A percentile compares a stretch with the other conserved stretches of the same genome.
These are phyloP conservation scores for Ormyrus thymus DNA, from an alignment of 2,888 invertebrate genomes.

Conservation along the genomic window DNA sequence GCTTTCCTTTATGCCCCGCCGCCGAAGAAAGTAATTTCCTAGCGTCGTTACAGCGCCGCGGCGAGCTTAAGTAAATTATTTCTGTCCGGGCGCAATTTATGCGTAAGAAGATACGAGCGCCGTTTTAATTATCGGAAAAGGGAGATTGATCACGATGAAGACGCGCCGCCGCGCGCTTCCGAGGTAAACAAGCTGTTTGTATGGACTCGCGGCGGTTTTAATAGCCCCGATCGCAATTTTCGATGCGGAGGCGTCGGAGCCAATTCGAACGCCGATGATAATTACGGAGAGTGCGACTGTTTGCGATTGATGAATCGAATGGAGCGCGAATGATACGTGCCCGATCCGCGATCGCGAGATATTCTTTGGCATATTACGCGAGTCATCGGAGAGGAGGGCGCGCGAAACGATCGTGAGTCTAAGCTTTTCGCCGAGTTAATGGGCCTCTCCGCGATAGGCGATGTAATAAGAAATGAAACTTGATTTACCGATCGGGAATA, in stretches of 20 bases:
- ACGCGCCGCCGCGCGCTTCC: background rate
- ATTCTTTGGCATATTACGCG: background rate
- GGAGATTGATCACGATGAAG: constrained; percentile 23
- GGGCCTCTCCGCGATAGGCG: background rate
- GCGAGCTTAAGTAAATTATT: constrained; percentile 29
- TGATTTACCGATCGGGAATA: background rate
- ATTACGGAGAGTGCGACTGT: too few relatives aligned
- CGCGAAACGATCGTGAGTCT: constrained; percentile 24
- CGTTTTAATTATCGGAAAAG: constrained; percentile 36
- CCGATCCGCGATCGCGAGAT: background rate
- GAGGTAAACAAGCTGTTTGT: too few relatives aligned
- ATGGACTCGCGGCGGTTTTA: too few relatives aligned
- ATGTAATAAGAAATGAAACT: constrained; percentile 3
- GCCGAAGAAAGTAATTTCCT: constrained; percentile 39
- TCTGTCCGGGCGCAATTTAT: constrained; percentile 33
- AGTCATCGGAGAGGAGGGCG: background rate
- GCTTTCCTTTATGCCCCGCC: background rate
- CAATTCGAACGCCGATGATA: too few relatives aligned
- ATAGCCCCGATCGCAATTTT: too few relatives aligned
- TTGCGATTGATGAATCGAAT: too few relatives aligned
- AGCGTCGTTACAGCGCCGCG: constrained; percentile 19
- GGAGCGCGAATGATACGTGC: background rate
- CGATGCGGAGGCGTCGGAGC: too few relatives aligned
- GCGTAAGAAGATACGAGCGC: background rate
- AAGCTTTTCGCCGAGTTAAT: constrained; percentile 12